Conservation (phyloP, 2,888 invertebrate species). For the Chouioia cunea region DNA sequence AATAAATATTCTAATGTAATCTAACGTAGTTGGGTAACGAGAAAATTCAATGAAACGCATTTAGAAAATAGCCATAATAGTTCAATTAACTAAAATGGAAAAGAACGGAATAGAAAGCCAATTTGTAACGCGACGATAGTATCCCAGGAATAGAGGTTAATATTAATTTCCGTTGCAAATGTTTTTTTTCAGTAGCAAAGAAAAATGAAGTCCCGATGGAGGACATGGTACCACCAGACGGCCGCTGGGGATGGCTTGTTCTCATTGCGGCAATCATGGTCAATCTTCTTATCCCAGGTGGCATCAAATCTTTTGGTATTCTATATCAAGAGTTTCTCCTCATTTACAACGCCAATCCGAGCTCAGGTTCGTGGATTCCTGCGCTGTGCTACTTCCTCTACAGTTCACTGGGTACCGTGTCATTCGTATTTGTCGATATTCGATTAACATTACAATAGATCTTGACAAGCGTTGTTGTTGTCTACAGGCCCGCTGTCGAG, state of each 20-base stretch:
- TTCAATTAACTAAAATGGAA: too few species aligned
- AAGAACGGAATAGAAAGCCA: too few species aligned
- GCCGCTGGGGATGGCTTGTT: constrained; percentile 89
- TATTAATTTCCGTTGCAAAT: background rate
- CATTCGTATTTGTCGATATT: background rate
- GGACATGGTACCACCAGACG: constrained; percentile 82
- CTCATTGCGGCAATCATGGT: constrained; percentile 80
- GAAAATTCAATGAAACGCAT: too few species aligned
- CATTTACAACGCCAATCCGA: constrained; percentile 80
- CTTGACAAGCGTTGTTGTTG: background rate
- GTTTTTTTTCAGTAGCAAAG: constrained; percentile 45
- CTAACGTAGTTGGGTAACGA: too few species aligned
- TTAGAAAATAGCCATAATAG: too few species aligned
- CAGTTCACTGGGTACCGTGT: constrained; percentile 81
- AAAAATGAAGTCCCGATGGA: constrained; percentile 49
- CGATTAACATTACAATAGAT: background rate
- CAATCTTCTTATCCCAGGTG: constrained; percentile 87
- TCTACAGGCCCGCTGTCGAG: constrained; percentile 85
- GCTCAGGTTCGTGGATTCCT: constrained; percentile 86
- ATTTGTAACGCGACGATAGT: too few species aligned
- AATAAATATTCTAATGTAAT: too few species aligned
- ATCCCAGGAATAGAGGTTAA: background rate
- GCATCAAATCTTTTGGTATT: constrained; percentile 90
- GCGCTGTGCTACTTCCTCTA: constrained; percentile 89
- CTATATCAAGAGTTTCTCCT: constrained; percentile 85